Evolutionary conservation across 1,140 invertebrate species (phyloP).

Genomic region (Daktulosphaira vitifoliae): DNA sequence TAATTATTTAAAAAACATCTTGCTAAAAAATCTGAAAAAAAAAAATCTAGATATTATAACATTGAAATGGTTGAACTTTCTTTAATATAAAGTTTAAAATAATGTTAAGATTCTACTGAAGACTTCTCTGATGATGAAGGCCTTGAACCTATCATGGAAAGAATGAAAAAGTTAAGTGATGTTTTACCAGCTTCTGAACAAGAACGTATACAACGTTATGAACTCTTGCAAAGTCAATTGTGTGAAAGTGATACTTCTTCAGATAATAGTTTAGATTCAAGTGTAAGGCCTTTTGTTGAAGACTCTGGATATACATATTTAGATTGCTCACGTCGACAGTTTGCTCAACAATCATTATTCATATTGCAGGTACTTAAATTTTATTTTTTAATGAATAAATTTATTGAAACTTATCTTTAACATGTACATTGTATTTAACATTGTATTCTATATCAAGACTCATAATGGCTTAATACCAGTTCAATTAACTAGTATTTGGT

Average conservation of each 20-base stretch:
- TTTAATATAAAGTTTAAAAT: too few species aligned
- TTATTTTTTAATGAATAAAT: not conserved
- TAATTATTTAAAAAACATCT: too few species aligned
- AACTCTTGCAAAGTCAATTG: conserved; percentile 40
- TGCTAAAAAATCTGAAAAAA: too few species aligned
- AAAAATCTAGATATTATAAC: too few species aligned
- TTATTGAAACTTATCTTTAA: too few species aligned
- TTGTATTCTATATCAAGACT: too few species aligned
- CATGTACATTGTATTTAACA: too few species aligned
- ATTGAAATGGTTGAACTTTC: too few species aligned
- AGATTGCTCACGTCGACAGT: conserved; percentile 66
- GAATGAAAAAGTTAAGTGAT: conserved; percentile 70
- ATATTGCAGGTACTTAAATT: conserved; percentile 51
- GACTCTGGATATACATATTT: conserved; percentile 70
- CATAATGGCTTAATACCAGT: too few species aligned
- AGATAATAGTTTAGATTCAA: conserved; percentile 45
- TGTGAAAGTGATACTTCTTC: conserved; percentile 40
- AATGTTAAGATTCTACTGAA: conserved; percentile 4
- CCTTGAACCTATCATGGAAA: conserved; percentile 66
- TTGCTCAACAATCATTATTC: conserved; percentile 66
- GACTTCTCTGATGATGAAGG: conserved; percentile 50
- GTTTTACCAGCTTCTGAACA: conserved; percentile 55
- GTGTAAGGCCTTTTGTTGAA: conserved; percentile 63
- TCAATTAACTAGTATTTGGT: too few species aligned
- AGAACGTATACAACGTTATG: conserved; percentile 66